Percentiles rank a stretch among this genome's conserved stretches.
Conservation (phyloP, 2,113 vertebrate species). For the Forbesichthys papilliferus region DNA sequence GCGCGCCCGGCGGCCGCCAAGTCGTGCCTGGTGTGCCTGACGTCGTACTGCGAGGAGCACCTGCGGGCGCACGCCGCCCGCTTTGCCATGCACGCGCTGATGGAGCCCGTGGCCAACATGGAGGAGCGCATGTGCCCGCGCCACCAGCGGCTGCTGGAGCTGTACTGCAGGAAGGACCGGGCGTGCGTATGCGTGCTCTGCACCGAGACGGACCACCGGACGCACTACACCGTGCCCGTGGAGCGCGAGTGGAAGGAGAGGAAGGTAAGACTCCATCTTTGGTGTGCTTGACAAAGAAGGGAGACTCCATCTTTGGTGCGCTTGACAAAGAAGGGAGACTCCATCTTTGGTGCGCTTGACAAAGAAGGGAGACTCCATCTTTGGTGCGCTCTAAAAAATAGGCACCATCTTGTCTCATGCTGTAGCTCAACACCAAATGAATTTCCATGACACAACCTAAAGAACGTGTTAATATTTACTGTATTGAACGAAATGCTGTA, state of each 20-base stretch:
- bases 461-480: too few relatives aligned
- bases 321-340: too few relatives aligned
- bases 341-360: too few relatives aligned
- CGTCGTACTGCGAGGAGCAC: constrained; percentile 87
- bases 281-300: too few relatives aligned
- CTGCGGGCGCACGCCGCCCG: constrained; percentile 68
- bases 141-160: constrained; percentile 77
- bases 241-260: constrained; percentile 77
- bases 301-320: too few relatives aligned
- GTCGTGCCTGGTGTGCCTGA: constrained; percentile 86
- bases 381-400: too few relatives aligned
- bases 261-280: constrained; percentile 57
- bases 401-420: too few relatives aligned
- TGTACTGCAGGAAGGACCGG: constrained; percentile 81
- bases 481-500: too few relatives aligned
- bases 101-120: constrained; percentile 76
- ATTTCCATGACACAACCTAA: too few relatives aligned
- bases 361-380: too few relatives aligned
- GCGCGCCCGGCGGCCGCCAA: neutral
- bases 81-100: constrained; percentile 81
- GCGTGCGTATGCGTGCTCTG: constrained; percentile 79
- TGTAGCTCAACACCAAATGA: too few relatives aligned
- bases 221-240: constrained; percentile 76
- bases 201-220: constrained; percentile 75
- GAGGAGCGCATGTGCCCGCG: constrained; percentile 77